Conservation (phyloP, 2,888 invertebrate genomes). For the Lasioglossum villosulum region DNA sequence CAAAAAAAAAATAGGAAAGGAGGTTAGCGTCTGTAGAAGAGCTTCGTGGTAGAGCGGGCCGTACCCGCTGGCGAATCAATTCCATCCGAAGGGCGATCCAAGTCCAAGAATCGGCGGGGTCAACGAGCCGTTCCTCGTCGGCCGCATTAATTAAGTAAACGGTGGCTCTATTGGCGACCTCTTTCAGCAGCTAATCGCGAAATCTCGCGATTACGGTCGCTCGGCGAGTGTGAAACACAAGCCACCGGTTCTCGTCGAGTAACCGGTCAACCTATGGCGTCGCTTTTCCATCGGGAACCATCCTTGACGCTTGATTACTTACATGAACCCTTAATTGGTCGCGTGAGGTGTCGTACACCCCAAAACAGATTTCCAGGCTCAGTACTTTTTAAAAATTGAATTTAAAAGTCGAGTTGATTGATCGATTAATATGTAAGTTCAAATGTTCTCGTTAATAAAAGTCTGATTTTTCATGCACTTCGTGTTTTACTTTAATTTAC, state of each 20-base stretch:
- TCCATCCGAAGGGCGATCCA: slow-evolving; percentile 63
- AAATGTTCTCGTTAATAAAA: no score
- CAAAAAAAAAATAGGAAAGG: background rate
- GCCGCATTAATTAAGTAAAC: slow-evolving; percentile 71
- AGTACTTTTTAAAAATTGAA: no score
- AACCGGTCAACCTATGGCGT: background rate
- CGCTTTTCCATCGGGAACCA: background rate
- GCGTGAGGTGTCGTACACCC: no score
- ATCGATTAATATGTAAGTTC: no score
- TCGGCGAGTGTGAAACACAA: slow-evolving; percentile 7
- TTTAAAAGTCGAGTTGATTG: no score
- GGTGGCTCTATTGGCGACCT: slow-evolving; percentile 70
- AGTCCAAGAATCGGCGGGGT: slow-evolving; percentile 68
- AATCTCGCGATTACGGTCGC: slow-evolving; percentile 35
- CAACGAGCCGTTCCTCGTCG: slow-evolving; percentile 65
- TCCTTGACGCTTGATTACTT: slow-evolving; percentile 3
- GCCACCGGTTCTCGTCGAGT: background rate
- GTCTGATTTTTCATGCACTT: no score
- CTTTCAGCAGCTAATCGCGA: slow-evolving; percentile 63
- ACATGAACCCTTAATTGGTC: no score
- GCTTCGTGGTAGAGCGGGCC: background rate
- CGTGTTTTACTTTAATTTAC: no score
- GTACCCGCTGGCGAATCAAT: slow-evolving; percentile 60
- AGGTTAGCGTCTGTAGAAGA: slow-evolving; percentile 23
- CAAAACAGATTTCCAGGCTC: no score